Conservation (phyloP, 2,113 vertebrate species). For the Dasyurus viverrinus region DNA sequence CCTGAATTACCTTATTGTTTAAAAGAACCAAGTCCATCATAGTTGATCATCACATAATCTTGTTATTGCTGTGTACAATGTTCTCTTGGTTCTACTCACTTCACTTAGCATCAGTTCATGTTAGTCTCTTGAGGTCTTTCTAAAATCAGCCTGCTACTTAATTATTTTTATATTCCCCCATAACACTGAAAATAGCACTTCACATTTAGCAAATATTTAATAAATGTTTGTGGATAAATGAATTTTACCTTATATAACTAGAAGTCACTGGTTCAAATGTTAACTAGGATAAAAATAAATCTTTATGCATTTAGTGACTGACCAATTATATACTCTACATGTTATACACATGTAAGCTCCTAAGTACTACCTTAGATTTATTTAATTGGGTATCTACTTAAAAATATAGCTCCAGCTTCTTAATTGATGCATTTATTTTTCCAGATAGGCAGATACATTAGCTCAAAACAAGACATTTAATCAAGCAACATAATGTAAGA, state of each 20-base stretch:
- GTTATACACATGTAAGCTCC: constrained; percentile 9
- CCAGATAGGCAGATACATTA: background rate
- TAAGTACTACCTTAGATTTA: constrained; percentile 13
- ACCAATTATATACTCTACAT: background rate
- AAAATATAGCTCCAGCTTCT: background rate
- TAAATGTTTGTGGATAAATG: background rate
- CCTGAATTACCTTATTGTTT: no score
- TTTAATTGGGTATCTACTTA: background rate
- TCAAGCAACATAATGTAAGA: background rate
- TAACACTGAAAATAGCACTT: background rate
- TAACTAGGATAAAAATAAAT: background rate
- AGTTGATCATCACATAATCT: no score
- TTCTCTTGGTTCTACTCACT: no score
- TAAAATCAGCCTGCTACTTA: background rate
- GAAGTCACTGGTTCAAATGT: constrained; percentile 10
- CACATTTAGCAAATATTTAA: background rate
- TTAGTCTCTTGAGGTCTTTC: no score
- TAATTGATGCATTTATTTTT: background rate
- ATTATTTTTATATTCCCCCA: background rate
- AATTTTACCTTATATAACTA: background rate
- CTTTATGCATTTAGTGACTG: background rate
- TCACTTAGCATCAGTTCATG: no score
- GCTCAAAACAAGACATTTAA: background rate
- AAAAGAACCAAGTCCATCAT: no score
- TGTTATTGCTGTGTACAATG: no score